A percentile compares a stretch with the other conserved stretches of the same genome.
Evolutionary conservation across 2,888 invertebrate genomes (phyloP).

Genomic region (Cylloceria caligata): DNA sequence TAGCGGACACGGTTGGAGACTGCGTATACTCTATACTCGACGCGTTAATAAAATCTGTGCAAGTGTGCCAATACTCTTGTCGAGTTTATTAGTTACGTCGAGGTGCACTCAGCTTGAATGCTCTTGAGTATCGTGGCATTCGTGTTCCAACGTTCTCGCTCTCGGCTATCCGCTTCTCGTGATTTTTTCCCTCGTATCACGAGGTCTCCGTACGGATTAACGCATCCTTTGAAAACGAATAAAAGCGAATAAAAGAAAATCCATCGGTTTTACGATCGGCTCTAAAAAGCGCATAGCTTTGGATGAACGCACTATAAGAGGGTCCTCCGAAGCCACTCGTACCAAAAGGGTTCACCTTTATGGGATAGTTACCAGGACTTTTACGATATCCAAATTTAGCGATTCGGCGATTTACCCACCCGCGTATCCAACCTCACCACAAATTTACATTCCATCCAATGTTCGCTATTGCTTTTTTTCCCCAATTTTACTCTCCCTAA

Average conservation of each 20-base stretch:
- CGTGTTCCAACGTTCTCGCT: neutral
- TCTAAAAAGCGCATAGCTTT: constrained; percentile 65
- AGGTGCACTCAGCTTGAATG: constrained; percentile 40
- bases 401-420: constrained; percentile 64
- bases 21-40: constrained; percentile 11
- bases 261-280: constrained; percentile 67
- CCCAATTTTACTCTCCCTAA: neutral
- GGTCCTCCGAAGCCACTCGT: constrained; percentile 28
- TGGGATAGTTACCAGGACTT: constrained; percentile 70
- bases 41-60: constrained; percentile 55
- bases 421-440: constrained; percentile 41
- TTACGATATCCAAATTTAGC: constrained; percentile 71
- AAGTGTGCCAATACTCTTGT: constrained; percentile 60
- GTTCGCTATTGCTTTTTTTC: neutral
- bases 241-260: constrained; percentile 61
- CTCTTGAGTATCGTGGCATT: constrained; percentile 31
- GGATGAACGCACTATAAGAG: constrained; percentile 29
- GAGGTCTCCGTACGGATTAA: constrained; percentile 58
- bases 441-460: constrained; percentile 60
- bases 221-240: constrained; percentile 53
- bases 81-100: constrained; percentile 58
- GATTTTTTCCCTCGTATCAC: constrained; percentile 23
- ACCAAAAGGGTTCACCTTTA: constrained; percentile 61
- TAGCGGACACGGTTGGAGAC: neutral
- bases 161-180: neutral